Conservation (phyloP, 2,113 vertebrate genomes). For the Hippolais icterina region DNA sequence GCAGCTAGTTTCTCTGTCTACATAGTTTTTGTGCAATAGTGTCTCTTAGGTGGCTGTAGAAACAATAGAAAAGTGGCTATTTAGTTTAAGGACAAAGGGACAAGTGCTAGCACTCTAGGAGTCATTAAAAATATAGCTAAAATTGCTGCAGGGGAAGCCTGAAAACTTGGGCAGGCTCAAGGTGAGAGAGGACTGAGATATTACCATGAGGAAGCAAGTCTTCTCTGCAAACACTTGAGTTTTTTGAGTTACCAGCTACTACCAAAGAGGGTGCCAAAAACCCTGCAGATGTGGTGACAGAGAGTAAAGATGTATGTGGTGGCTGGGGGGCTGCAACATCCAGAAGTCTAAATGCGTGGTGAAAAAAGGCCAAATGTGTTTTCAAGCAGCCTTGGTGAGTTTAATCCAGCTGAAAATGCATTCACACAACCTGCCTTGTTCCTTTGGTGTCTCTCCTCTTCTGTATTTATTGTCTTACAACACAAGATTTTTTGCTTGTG, state of each 20-base stretch:
- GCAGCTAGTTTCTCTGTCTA: not conserved
- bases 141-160: not conserved
- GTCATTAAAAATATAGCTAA: not conserved
- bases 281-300: fast-evolving
- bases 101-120: not conserved
- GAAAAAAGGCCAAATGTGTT: not conserved
- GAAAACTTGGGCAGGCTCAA: not conserved
- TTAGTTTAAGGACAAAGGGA: not conserved
- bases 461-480: not conserved
- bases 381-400: not conserved
- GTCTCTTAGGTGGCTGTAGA: not conserved
- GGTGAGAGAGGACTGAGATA: not conserved
- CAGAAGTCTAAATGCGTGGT: not conserved
- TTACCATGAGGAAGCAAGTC: not conserved
- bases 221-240: not conserved
- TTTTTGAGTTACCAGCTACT: not conserved
- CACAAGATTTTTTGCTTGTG: not conserved
- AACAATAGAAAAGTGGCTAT: not conserved
- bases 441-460: not conserved
- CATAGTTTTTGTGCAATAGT: fast-evolving
- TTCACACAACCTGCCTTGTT: not conserved
- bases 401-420: not conserved
- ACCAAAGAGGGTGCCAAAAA: not conserved
- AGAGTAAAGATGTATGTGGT: not conserved
- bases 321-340: not conserved